phyloP scores from a whole-genome alignment of 2,888 invertebrate genomes.

The Drosophila conformis region DNA sequence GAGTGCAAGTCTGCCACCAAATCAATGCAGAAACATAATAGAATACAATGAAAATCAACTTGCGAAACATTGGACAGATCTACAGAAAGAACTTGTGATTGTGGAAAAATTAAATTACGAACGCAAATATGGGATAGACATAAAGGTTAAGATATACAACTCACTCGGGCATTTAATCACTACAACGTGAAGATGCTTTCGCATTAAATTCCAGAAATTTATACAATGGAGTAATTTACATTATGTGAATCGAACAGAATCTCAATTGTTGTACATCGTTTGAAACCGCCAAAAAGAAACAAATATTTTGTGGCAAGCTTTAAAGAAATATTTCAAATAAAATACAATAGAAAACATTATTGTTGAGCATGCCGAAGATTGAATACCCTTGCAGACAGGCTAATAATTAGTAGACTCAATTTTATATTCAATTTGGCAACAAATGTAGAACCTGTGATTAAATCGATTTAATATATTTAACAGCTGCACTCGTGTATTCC shows the following conservation, averaged over 20 bases:
- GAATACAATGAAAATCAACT: slow-evolving; percentile 3
- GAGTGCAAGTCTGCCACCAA: slow-evolving; percentile 7
- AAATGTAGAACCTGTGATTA: not conserved
- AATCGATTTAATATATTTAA: not conserved
- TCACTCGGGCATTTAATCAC: not conserved
- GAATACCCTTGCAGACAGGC: not conserved
- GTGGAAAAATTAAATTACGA: slow-evolving; percentile 18
- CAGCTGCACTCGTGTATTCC: not conserved
- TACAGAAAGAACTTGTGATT: slow-evolving; percentile 8
- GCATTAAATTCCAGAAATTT: not conserved
- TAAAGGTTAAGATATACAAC: not conserved
- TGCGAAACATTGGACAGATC: not conserved
- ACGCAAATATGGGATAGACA: slow-evolving; percentile 5
- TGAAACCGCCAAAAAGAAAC: too few species aligned
- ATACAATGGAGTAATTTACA: slow-evolving; percentile 3
- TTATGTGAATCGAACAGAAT: not conserved
- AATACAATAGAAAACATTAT: not conserved
- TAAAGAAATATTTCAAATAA: not conserved
- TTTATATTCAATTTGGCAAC: not conserved
- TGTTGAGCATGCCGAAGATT: not conserved
- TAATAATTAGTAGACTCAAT: not conserved
- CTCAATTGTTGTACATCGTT: not conserved
- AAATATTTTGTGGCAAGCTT: not conserved
- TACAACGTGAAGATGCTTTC: not conserved
- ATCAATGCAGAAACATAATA: not conserved